A percentile compares a stretch with the other conserved stretches of the same genome.
Conservation (phyloP, 1,140 invertebrate genomes). For the Steinernema feltiae region DNA sequence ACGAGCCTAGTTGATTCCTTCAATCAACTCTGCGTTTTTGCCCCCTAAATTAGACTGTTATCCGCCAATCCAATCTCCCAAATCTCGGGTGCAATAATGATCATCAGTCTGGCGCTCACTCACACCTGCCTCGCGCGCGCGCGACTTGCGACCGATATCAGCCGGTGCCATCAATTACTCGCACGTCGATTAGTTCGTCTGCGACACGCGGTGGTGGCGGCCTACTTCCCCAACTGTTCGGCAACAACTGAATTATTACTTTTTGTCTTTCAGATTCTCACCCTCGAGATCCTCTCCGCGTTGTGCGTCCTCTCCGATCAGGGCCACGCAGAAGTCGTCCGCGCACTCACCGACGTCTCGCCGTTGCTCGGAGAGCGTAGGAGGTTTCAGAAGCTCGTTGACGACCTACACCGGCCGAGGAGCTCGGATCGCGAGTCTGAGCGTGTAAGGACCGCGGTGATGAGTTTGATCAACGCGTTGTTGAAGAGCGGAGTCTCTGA, state of each 20-base stretch:
- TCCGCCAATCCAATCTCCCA: too few species aligned
- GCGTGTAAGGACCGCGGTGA: conserved; percentile 75
- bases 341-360: conserved; percentile 50
- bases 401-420: conserved; percentile 84
- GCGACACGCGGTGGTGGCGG: neutral
- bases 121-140: neutral
- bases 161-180: neutral
- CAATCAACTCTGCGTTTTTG: too few species aligned
- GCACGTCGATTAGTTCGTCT: conserved; percentile 7
- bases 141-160: neutral
- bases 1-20: too few species aligned
- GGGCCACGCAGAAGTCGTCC: conserved; percentile 48
- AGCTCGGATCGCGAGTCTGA: conserved; percentile 45
- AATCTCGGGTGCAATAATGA: neutral
- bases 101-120: neutral
- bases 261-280: conserved; percentile 45
- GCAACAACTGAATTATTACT: neutral
- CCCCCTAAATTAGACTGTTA: too few species aligned
- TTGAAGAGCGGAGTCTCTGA: conserved; percentile 91
- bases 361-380: conserved; percentile 49
- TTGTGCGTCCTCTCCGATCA: conserved; percentile 49
- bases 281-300: conserved; percentile 55
- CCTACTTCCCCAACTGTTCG: conserved; percentile 7
- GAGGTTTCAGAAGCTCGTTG: conserved; percentile 73
- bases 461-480: conserved; percentile 95